These are phyloP conservation scores for Coryphaenoides rupestris DNA, from an alignment of 2,113 vertebrate genomes.

Conservation along the genomic window DNA sequence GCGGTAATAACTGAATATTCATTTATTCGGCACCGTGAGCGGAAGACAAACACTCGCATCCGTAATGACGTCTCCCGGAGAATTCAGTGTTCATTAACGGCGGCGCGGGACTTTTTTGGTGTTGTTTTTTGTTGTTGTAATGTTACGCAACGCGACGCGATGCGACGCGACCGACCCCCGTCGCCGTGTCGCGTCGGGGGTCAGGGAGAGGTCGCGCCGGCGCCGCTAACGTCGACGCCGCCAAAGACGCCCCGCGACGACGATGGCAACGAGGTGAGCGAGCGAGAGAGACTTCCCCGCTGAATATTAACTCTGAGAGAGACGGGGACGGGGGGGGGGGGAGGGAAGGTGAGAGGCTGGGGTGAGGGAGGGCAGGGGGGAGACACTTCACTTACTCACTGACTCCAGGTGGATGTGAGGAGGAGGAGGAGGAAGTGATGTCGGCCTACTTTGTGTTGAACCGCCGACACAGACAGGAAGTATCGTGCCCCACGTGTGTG, in stretches of 20 bases:
- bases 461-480: constrained; percentile 6
- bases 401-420: constrained; percentile 39
- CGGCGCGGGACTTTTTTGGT: too few relatives aligned
- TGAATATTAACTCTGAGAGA: constrained; percentile 35
- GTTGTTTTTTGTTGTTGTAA: too few relatives aligned
- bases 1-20: constrained; percentile 67
- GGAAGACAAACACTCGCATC: constrained; percentile 70
- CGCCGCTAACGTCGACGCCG: constrained; percentile 53
- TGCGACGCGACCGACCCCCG: too few relatives aligned
- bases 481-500: not conserved
- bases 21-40: constrained; percentile 58
- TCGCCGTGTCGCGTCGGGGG: constrained; percentile 63
- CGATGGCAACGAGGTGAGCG: constrained; percentile 52
- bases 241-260: too few relatives aligned
- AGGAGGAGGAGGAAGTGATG: constrained; percentile 18
- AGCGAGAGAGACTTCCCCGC: constrained; percentile 55
- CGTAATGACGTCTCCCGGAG: constrained; percentile 69
- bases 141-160: constrained; percentile 60
- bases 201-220: constrained; percentile 67
- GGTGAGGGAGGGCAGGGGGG: constrained; percentile 32
- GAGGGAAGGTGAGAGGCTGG: constrained; percentile 30
- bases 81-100: constrained; percentile 71
- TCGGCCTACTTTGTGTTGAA: constrained; percentile 47
- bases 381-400: too few relatives aligned
- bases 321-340: constrained; percentile 32